Percentiles rank a stretch among this genome's conserved stretches.
Evolutionary conservation across 2,888 invertebrate genomes (phyloP).

Genomic region (Leistus spinibarbis): DNA sequence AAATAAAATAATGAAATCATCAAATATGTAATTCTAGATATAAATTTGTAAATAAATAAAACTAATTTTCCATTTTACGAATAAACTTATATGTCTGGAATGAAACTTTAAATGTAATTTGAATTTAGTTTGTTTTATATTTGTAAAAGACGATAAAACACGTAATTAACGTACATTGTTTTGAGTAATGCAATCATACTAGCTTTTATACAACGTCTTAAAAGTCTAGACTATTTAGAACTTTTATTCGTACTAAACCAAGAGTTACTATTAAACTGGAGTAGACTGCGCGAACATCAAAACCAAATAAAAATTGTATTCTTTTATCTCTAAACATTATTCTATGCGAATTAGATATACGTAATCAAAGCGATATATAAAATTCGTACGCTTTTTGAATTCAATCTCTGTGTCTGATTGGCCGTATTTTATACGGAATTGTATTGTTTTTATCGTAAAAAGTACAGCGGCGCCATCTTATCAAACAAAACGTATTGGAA

Average conservation of each 20-base stretch:
- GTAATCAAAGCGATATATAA: not conserved
- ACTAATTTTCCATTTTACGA: too few relatives aligned
- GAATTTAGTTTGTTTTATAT: not conserved
- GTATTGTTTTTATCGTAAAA: constrained; percentile 13
- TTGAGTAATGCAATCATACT: not conserved
- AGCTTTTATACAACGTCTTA: not conserved
- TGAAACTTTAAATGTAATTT: not conserved
- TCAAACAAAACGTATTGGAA: not conserved
- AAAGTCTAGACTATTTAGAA: not conserved
- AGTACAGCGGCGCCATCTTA: not conserved
- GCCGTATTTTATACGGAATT: constrained; percentile 19
- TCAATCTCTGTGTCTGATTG: constrained; percentile 23
- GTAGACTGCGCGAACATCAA: too few relatives aligned
- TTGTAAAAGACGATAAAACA: not conserved
- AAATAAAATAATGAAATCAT: too few relatives aligned
- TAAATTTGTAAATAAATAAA: too few relatives aligned
- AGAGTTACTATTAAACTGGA: not conserved
- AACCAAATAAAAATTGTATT: too few relatives aligned
- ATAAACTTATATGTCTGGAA: not conserved
- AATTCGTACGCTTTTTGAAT: constrained; percentile 14
- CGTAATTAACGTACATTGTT: not conserved
- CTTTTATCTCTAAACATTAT: too few relatives aligned
- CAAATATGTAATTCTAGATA: too few relatives aligned
- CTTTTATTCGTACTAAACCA: not conserved
- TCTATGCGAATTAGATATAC: too few relatives aligned